Evolutionary conservation across 2,888 invertebrate genomes (phyloP).

Genomic region (Nesidiocoris tenuis): DNA sequence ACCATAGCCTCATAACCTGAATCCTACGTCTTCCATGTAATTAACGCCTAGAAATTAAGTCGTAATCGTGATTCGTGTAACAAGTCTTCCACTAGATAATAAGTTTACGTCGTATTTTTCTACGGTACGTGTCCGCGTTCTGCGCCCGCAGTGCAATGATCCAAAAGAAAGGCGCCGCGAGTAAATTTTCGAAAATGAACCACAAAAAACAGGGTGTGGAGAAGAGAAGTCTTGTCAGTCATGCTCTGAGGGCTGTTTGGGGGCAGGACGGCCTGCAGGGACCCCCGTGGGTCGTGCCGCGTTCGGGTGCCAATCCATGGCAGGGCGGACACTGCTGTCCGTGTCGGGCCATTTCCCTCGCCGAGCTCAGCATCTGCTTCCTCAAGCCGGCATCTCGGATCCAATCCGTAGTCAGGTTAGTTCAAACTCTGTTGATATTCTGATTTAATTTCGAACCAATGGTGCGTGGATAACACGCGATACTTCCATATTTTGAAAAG

Average conservation of each 20-base stretch:
- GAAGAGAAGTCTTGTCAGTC: constrained; percentile 43
- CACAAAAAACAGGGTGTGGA: constrained; percentile 25
- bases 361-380: constrained; percentile 46
- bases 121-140: constrained; percentile 5
- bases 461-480: too few species aligned
- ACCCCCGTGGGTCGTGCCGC: constrained; percentile 20
- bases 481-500: too few species aligned
- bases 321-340: constrained; percentile 43
- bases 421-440: neutral
- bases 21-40: constrained; percentile 40
- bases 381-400: constrained; percentile 43
- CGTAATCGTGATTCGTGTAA: constrained; percentile 22
- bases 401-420: constrained; percentile 49
- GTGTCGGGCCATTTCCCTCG: constrained; percentile 45
- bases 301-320: constrained; percentile 13
- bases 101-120: constrained; percentile 20
- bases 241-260: constrained; percentile 44
- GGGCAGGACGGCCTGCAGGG: constrained; percentile 51
- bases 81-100: constrained; percentile 43
- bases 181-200: too few species aligned
- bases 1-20: constrained; percentile 5
- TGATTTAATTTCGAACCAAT: neutral
- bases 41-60: neutral
- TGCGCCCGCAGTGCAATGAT: neutral
- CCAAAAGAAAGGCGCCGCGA: neutral